Percentiles rank a stretch among this genome's conserved stretches.
These are phyloP conservation scores for Typhlichthys subterraneus DNA, from an alignment of 2,797 vertebrate genomes.

Conservation along the genomic window DNA sequence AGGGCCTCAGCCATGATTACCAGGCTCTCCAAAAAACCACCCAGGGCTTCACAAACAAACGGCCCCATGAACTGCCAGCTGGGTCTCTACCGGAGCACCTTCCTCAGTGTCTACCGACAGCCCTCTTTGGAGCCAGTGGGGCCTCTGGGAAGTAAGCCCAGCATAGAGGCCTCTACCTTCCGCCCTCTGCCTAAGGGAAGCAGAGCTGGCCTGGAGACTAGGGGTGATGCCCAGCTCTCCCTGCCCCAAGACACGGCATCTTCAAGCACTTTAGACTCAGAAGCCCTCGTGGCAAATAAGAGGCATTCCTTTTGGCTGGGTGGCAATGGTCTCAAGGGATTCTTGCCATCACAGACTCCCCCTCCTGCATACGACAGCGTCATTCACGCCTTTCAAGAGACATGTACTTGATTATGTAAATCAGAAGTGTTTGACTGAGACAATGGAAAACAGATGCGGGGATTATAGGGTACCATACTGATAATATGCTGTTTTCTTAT, in stretches of 20 bases:
- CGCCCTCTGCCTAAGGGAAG: constrained; percentile 84
- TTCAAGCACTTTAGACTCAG: constrained; percentile 62
- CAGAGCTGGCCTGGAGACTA: constrained; percentile 69
- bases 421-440: not conserved
- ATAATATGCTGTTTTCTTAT: constrained; percentile 3
- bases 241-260: constrained; percentile 70
- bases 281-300: constrained; percentile 67
- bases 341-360: constrained; percentile 83
- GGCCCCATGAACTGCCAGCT: constrained; percentile 67
- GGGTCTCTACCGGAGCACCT: constrained; percentile 90
- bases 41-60: constrained; percentile 57
- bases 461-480: constrained; percentile 16
- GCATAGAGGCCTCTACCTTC: constrained; percentile 88
- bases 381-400: constrained; percentile 86
- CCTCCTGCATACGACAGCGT: constrained; percentile 93
- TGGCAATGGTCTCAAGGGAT: constrained; percentile 81
- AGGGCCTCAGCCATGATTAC: constrained; percentile 89
- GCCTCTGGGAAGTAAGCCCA: constrained; percentile 87
- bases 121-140: constrained; percentile 89
- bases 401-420: constrained; percentile 64
- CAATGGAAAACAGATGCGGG: not conserved
- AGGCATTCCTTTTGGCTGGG: constrained; percentile 91
- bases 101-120: constrained; percentile 89
- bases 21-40: constrained; percentile 74
- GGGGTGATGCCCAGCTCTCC: constrained; percentile 76